These are phyloP conservation scores for Tuberolachnus salignus DNA, from an alignment of 2,888 invertebrate genomes.

Conservation along the genomic window DNA sequence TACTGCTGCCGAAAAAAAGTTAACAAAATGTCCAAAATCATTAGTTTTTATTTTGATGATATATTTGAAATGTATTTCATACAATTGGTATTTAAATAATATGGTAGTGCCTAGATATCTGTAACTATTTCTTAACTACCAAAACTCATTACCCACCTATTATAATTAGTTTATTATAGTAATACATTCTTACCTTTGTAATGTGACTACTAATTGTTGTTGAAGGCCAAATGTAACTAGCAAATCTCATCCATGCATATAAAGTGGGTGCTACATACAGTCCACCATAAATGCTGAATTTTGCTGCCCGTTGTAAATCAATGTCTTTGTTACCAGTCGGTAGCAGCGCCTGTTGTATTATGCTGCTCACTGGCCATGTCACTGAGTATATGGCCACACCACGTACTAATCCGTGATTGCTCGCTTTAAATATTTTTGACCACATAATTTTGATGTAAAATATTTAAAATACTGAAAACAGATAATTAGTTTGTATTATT, in stretches of 20 bases:
- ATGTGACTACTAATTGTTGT: slow-evolving; percentile 73
- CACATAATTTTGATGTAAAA: slow-evolving; percentile 23
- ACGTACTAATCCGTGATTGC: slow-evolving; percentile 62
- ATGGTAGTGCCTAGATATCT: too few species aligned
- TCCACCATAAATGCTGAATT: slow-evolving; percentile 60
- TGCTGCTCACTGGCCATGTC: slow-evolving; percentile 68
- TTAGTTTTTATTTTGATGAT: too few species aligned
- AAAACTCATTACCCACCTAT: too few species aligned
- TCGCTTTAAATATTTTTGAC: slow-evolving; percentile 46
- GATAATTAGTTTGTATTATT: too few species aligned
- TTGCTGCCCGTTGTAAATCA: slow-evolving; percentile 50
- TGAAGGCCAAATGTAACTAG: slow-evolving; percentile 78
- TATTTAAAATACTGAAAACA: neutral
- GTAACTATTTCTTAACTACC: too few species aligned
- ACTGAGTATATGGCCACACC: slow-evolving; percentile 69
- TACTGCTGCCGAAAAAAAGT: too few species aligned
- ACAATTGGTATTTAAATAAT: too few species aligned
- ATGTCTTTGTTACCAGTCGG: slow-evolving; percentile 60
- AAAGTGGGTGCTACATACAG: slow-evolving; percentile 60
- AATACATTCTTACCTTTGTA: slow-evolving; percentile 68
- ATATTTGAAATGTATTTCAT: too few species aligned
- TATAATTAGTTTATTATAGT: too few species aligned
- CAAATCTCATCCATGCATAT: slow-evolving; percentile 67
- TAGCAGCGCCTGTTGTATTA: slow-evolving; percentile 67
- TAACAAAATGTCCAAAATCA: too few species aligned